Conservation (phyloP, 2,797 vertebrate species). For the Urophycis tenuis region DNA sequence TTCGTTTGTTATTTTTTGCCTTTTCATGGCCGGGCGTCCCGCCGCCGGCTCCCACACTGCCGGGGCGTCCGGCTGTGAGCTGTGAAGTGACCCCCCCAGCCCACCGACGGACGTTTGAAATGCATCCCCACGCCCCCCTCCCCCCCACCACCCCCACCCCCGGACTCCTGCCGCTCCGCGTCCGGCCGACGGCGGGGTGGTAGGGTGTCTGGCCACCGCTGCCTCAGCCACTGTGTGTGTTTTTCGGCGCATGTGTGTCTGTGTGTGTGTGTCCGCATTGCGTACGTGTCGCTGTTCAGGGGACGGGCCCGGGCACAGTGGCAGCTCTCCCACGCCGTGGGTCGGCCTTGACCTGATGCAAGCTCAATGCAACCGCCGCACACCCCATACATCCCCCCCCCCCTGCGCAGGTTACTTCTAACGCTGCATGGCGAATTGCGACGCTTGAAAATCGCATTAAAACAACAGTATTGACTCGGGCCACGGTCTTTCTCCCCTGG, state of each 20-base stretch:
- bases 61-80: no score
- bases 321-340: not conserved
- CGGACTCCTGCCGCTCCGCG: no score
- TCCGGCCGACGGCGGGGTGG: no score
- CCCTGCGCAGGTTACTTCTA: not conserved
- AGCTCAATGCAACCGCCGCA: not conserved
- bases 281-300: not conserved
- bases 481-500: not conserved
- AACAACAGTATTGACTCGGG: not conserved
- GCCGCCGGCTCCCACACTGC: no score
- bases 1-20: not conserved
- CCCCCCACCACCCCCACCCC: no score
- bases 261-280: not conserved
- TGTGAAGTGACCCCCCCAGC: not conserved
- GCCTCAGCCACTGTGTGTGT: no score
- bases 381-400: no score
- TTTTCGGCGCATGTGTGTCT: not conserved
- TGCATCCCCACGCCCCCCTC: no score
- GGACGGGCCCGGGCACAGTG: not conserved
- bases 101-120: not conserved
- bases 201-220: no score
- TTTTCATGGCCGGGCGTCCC: no score
- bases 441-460: not conserved
- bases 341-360: not conserved
- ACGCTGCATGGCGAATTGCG: not conserved